These are phyloP conservation scores for Grallaria varia DNA, from an alignment of 2,113 vertebrate species.

Conservation along the genomic window DNA sequence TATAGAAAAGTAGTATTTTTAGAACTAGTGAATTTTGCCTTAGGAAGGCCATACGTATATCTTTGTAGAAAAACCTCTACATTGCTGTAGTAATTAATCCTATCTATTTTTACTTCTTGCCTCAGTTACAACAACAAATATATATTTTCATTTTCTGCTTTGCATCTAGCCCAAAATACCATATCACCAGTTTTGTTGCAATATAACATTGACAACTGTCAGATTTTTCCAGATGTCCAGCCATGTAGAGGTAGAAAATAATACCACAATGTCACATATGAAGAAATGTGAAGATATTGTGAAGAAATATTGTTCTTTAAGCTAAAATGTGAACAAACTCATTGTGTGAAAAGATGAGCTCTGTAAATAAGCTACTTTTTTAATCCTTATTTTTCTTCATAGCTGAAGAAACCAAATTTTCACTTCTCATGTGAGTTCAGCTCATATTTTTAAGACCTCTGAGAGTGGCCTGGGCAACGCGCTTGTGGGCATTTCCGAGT, in stretches of 20 bases:
- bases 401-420: not conserved
- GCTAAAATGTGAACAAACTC: not conserved
- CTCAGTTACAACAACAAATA: not conserved
- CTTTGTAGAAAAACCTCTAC: not conserved
- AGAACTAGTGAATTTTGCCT: not conserved
- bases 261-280: not conserved
- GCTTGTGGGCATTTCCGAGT: not conserved
- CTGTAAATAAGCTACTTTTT: not conserved
- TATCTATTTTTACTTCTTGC: conserved; percentile 5
- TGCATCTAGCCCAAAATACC: not conserved
- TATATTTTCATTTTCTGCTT: not conserved
- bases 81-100: conserved; percentile 15
- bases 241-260: not conserved
- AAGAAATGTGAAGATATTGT: not conserved
- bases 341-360: not conserved
- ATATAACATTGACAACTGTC: not conserved
- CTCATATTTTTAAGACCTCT: not conserved
- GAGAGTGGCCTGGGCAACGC: not conserved
- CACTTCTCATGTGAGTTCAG: not conserved
- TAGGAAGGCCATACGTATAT: not conserved
- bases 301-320: not conserved
- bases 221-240: conserved; percentile 16
- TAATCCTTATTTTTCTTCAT: not conserved
- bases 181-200: not conserved
- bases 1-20: not conserved